Conservation (phyloP, 2,888 invertebrate genomes). For the Andrena fulva region DNA sequence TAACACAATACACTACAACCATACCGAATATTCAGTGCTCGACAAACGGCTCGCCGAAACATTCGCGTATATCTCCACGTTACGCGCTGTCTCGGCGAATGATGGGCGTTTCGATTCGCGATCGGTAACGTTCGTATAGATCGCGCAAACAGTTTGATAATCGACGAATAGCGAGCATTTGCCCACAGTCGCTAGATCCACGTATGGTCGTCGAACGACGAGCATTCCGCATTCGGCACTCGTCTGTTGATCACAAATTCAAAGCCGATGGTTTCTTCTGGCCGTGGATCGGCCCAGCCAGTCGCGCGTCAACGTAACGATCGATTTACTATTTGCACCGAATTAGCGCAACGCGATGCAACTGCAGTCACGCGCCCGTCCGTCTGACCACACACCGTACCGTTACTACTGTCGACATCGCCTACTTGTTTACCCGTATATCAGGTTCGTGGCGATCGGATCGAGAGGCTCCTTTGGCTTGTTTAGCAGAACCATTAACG, state of each 20-base stretch:
- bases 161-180: no score
- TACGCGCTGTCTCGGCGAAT: no score
- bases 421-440: constrained; percentile 59
- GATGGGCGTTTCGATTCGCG: no score
- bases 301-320: constrained; percentile 15
- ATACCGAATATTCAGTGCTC: no score
- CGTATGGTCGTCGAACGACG: no score
- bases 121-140: no score
- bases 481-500: constrained; percentile 48
- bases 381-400: constrained; percentile 67
- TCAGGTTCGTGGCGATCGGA: constrained; percentile 41
- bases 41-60: no score
- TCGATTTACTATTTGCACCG: constrained; percentile 44
- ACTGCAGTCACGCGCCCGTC: constrained; percentile 47
- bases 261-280: constrained; percentile 1
- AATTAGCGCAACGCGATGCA: constrained; percentile 44
- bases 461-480: constrained; percentile 39
- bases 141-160: no score
- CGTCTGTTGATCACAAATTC: not conserved
- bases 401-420: constrained; percentile 63
- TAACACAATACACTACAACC: no score
- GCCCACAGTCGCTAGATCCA: no score
- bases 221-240: no score
- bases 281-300: not conserved
- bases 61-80: no score